A percentile compares a stretch with the other conserved stretches of the same genome.
Conservation (phyloP, 2,888 invertebrate genomes). For the Tyria jacobaeae region DNA sequence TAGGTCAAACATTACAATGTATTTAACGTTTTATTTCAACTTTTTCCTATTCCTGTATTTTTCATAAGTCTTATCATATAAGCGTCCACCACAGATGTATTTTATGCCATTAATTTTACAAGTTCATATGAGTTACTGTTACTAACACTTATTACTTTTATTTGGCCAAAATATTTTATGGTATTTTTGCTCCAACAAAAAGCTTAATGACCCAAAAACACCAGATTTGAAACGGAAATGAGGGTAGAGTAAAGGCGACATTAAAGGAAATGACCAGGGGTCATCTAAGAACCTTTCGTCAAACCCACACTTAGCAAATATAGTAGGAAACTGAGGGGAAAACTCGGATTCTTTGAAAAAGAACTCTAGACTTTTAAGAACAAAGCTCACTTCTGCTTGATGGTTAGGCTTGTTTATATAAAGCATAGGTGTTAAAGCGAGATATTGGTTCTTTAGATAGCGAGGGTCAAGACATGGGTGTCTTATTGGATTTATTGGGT, state of each 20-base stretch:
- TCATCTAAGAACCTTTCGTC: slow-evolving; percentile 60
- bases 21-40: neutral
- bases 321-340: slow-evolving; percentile 54
- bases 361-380: slow-evolving; percentile 3
- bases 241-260: slow-evolving; percentile 67
- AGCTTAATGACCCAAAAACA: slow-evolving; percentile 56
- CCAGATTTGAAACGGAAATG: slow-evolving; percentile 66
- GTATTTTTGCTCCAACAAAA: slow-evolving; percentile 32
- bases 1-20: slow-evolving; percentile 38
- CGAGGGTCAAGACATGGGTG: slow-evolving; percentile 47
- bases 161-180: neutral
- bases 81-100: too few relatives aligned
- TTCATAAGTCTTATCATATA: too few relatives aligned
- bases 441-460: slow-evolving; percentile 53
- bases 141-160: too few relatives aligned
- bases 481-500: slow-evolving; percentile 50
- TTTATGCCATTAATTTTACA: too few relatives aligned
- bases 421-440: slow-evolving; percentile 53
- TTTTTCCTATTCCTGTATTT: neutral
- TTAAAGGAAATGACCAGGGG: slow-evolving; percentile 66
- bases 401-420: slow-evolving; percentile 41
- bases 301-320: slow-evolving; percentile 62
- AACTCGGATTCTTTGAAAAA: slow-evolving; percentile 16
- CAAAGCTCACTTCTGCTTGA: slow-evolving; percentile 31
- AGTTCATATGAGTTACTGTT: too few relatives aligned